Evolutionary conservation across 2,113 vertebrate species (phyloP), one percentile per base, ranked within the genome.

Genomic region (Sula dactylatra): DNA sequence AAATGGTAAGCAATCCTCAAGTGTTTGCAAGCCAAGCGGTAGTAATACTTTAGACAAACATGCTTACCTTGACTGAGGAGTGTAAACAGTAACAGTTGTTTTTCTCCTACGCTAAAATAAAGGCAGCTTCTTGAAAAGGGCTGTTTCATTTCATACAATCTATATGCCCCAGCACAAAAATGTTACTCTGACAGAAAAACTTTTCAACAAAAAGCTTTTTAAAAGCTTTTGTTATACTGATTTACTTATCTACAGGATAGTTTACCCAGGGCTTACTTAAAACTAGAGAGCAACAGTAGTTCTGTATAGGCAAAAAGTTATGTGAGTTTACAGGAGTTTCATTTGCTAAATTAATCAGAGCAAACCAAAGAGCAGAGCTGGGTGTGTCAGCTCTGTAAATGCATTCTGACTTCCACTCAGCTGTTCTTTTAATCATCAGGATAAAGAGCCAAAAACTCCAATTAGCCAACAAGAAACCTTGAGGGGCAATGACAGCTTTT

Each of bases 331-430:
- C 64, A 70, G 78, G 71, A 88, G 47, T 54, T 95, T 86, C 82
- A 83, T 94, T 97, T 97, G 95, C 89, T 97, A 95, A 97, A 96
- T 97, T 95, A 96, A 97, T 98, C 96, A 93, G 80, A 55, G 85
- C 2, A 79, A 97, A 95, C 38, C 94, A 69, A 93, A 93, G 88
- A 95, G 88, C 71, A 71, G 81, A n/a, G 58, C 79, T 52, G 90
- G 95, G 88, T 78, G 94, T 40, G 88, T 50, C 94, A 73, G 61
- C 61, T 25, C 71, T 86, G 67, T 44, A 87, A 92, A 79, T 55
- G 91, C 59, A 29, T 71, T 91, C 86, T 62, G 79, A 95, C 82
- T 96, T 88, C 72, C 40, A 90, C 83, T 95, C 93, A 82, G 90
- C 77, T 92, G 94, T 59, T 96, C 94, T 74, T 88, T 95, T 96